Conservation (phyloP, 2,888 invertebrate species). For the Operophtera brumata region DNA sequence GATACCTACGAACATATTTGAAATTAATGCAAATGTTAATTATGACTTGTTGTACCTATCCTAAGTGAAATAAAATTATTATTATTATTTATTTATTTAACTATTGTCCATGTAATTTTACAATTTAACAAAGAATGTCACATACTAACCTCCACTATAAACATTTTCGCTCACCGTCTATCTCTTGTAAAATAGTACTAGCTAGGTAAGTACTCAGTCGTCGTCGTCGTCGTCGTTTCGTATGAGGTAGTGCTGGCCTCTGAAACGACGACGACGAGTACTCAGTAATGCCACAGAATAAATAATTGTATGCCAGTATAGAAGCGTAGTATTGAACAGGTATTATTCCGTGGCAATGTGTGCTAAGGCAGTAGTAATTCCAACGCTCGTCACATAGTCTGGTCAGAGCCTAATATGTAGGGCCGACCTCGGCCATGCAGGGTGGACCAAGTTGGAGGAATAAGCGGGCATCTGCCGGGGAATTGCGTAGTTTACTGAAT, state of each 20-base stretch:
- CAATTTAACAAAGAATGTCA: conserved; percentile 9
- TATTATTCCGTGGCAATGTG: conserved; percentile 21
- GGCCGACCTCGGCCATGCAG: conserved; percentile 58
- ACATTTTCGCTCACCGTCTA: conserved; percentile 17
- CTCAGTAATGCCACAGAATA: conserved; percentile 7
- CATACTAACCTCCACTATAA: conserved; percentile 10
- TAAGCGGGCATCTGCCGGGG: conserved; percentile 2
- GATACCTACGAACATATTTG: no score
- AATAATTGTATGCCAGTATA: no score
- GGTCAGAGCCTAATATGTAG: conserved; percentile 67
- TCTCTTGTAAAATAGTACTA: conserved; percentile 10
- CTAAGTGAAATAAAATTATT: no score
- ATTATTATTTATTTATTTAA: no score
- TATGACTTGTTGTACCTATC: no score
- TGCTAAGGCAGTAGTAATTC: conserved; percentile 47
- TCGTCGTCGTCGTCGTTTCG: no score
- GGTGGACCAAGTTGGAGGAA: conserved; percentile 35
- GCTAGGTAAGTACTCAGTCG: neutral
- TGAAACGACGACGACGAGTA: no score
- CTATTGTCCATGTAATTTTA: neutral
- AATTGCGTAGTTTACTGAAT: no score
- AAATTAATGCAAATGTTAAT: no score
- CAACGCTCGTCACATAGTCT: conserved; percentile 65
- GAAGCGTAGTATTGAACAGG: neutral
- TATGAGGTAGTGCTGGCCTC: no score